Evolutionary conservation across 2,888 invertebrate genomes (phyloP).

Genomic region (Peribatodes rhomboidaria): DNA sequence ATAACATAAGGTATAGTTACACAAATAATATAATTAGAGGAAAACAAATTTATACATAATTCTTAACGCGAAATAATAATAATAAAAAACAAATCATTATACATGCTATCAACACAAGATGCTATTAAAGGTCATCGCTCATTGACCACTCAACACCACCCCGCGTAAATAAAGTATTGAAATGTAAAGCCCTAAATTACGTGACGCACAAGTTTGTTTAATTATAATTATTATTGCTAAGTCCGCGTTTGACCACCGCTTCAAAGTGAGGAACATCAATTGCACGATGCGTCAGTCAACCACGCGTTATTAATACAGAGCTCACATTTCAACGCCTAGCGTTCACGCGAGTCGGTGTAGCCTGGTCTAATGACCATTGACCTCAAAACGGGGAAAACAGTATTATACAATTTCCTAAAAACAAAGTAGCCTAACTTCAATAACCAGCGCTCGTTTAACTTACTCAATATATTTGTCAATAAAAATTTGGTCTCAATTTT

Average conservation of each 20-base stretch:
- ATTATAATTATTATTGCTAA: no score
- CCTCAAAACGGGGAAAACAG: slow-evolving; percentile 71
- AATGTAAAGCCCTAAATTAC: background rate
- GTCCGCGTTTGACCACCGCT: no score
- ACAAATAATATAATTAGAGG: slow-evolving; percentile 85
- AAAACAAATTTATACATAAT: slow-evolving; percentile 86
- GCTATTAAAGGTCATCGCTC: slow-evolving; percentile 59
- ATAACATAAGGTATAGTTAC: slow-evolving; percentile 86
- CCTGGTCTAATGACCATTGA: background rate
- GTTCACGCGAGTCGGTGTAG: slow-evolving; percentile 1
- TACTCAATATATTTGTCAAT: slow-evolving; percentile 62
- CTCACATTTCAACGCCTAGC: background rate
- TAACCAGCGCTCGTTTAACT: slow-evolving; percentile 65
- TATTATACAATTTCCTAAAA: slow-evolving; percentile 83
- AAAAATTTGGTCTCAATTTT: slow-evolving; percentile 81
- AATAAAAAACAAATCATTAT: slow-evolving; percentile 79
- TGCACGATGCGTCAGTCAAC: background rate
- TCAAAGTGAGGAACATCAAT: background rate
- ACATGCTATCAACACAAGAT: slow-evolving; percentile 83
- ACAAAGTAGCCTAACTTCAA: slow-evolving; percentile 64
- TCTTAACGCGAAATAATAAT: slow-evolving; percentile 82
- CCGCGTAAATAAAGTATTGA: background rate
- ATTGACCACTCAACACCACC: background rate
- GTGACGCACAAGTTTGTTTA: background rate
- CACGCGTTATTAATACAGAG: no score